Evolutionary conservation across 2,797 vertebrate genomes (phyloP).

Genomic region (Tragopan temminckii): DNA sequence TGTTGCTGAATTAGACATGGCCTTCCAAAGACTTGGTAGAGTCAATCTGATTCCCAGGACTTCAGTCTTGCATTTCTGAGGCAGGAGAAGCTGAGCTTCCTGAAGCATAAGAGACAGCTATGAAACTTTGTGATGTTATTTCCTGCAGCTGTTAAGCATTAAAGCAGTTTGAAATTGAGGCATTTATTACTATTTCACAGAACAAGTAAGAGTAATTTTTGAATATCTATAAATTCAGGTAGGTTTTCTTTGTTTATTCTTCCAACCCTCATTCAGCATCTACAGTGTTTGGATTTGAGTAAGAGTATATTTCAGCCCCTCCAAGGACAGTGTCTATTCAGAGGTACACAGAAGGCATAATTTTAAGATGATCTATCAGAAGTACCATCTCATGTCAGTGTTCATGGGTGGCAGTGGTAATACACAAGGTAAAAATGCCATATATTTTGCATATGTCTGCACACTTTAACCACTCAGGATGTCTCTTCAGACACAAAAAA

Average conservation of each 20-base stretch:
- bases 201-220: background rate
- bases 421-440: background rate
- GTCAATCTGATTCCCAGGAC: background rate
- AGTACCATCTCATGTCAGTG: background rate
- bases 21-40: background rate
- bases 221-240: background rate
- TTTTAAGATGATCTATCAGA: background rate
- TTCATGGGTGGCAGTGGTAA: background rate
- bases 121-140: accelerated
- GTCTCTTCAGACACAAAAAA: background rate
- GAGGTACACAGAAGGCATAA: background rate
- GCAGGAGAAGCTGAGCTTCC: background rate
- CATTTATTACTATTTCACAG: background rate
- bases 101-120: background rate
- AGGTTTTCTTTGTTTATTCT: background rate
- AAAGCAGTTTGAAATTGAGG: background rate
- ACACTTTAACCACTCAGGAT: background rate
- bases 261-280: background rate
- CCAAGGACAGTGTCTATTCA: background rate
- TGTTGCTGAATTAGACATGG: background rate
- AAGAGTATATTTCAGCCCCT: background rate
- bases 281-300: background rate
- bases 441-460: background rate
- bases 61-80: background rate
- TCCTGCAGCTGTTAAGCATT: background rate